Evolutionary conservation across 2,113 vertebrate genomes (phyloP).

Genomic region (Carollia perspicillata): DNA sequence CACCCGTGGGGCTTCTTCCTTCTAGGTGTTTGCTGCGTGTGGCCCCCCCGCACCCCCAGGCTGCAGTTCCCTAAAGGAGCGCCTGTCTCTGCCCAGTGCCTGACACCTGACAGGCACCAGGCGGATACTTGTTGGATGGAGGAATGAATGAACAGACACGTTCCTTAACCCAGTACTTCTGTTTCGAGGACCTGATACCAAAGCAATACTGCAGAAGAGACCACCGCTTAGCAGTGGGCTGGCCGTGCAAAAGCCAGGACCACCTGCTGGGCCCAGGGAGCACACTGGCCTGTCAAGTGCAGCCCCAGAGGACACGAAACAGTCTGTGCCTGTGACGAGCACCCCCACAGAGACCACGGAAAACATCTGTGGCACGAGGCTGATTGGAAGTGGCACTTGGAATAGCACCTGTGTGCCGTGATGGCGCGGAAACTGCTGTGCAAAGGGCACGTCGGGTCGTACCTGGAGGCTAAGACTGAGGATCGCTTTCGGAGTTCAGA

Average conservation of each 20-base stretch:
- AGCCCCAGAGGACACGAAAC: rapidly evolving
- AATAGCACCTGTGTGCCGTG: rapidly evolving
- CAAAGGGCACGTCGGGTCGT: rapidly evolving
- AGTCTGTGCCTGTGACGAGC: rapidly evolving
- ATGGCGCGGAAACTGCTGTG: rapidly evolving
- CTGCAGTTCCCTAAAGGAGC: too few relatives aligned
- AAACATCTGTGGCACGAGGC: background rate
- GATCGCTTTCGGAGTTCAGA: background rate
- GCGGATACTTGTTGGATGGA: background rate
- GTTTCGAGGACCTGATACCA: background rate
- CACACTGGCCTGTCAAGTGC: rapidly evolving
- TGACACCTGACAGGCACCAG: background rate
- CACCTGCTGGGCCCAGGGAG: background rate
- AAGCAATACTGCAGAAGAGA: background rate
- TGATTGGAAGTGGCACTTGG: background rate
- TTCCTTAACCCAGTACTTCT: background rate
- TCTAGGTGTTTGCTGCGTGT: rapidly evolving
- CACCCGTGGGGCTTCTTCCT: background rate
- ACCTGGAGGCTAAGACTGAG: rapidly evolving
- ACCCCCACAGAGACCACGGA: rapidly evolving
- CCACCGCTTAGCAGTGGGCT: background rate
- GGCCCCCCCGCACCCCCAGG: background rate
- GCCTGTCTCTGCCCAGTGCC: background rate
- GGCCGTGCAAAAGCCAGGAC: background rate
- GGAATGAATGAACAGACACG: background rate